Evolutionary conservation across 2,888 invertebrate species (phyloP).

Genomic region (Colostygia pectinataria): DNA sequence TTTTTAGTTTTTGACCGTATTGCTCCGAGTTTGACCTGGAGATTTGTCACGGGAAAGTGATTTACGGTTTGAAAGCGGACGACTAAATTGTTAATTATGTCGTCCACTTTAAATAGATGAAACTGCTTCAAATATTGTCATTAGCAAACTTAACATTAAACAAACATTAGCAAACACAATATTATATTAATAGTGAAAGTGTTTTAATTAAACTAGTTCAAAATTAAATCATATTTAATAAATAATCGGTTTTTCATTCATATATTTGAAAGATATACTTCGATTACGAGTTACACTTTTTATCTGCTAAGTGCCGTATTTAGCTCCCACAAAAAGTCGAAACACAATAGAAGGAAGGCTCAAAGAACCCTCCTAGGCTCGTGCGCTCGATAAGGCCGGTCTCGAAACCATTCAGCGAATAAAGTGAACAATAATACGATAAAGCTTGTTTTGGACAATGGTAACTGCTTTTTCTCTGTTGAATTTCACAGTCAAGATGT

Average conservation of each 20-base stretch:
- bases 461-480: slow-evolving; percentile 21
- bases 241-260: no score
- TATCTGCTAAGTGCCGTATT: slow-evolving; percentile 34
- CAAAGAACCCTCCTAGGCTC: slow-evolving; percentile 46
- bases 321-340: slow-evolving; percentile 40
- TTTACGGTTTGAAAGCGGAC: slow-evolving; percentile 40
- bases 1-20: slow-evolving; percentile 37
- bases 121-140: slow-evolving; percentile 20
- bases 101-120: slow-evolving; percentile 22
- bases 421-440: slow-evolving; percentile 52
- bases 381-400: slow-evolving; percentile 47
- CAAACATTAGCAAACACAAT: no score
- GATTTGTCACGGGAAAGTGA: slow-evolving; percentile 50
- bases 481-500: slow-evolving; percentile 2
- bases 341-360: slow-evolving; percentile 43
- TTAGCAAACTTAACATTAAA: no score
- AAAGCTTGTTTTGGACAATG: slow-evolving; percentile 45
- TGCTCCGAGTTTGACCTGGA: slow-evolving; percentile 34
- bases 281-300: slow-evolving; percentile 25
- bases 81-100: slow-evolving; percentile 34
- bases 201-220: background rate
- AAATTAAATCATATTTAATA: no score
- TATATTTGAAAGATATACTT: no score
- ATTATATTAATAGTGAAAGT: background rate
- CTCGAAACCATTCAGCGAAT: slow-evolving; percentile 39